Conservation (phyloP, 2,797 vertebrate genomes). For the Semotilus atromaculatus region DNA sequence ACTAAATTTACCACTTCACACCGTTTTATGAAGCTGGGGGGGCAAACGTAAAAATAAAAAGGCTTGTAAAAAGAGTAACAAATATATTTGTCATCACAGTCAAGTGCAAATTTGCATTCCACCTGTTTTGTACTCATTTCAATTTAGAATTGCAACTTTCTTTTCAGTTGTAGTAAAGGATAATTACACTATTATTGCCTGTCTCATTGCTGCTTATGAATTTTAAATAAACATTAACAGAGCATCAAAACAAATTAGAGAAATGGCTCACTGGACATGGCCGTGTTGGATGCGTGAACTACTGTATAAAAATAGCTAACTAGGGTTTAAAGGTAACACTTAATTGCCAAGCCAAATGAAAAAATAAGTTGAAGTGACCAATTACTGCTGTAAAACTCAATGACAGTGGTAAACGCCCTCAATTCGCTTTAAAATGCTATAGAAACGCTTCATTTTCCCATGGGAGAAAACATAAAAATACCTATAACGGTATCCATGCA, state of each 20-base stretch:
- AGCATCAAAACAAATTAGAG: conserved; percentile 42
- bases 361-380: conserved; percentile 25
- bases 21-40: conserved; percentile 35
- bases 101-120: conserved; percentile 55
- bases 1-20: conserved; percentile 37
- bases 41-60: conserved; percentile 46
- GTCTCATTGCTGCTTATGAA: conserved; percentile 51
- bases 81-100: conserved; percentile 56
- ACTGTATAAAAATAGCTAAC: conserved; percentile 24
- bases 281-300: conserved; percentile 31
- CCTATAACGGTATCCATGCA: conserved; percentile 86
- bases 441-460: conserved; percentile 40
- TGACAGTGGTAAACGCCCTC: conserved; percentile 36
- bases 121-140: conserved; percentile 28
- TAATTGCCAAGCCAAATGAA: conserved; percentile 38
- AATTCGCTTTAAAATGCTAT: conserved; percentile 28
- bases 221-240: conserved; percentile 33
- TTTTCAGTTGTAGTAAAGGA: conserved; percentile 46
- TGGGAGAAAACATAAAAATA: conserved; percentile 77
- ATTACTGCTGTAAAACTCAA: conserved; percentile 35
- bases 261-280: conserved; percentile 47
- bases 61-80: conserved; percentile 58
- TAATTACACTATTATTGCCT: conserved; percentile 60
- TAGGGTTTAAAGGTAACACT: conserved; percentile 31
- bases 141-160: conserved; percentile 32